These are phyloP conservation scores for Aporrectodea caliginosa DNA, from an alignment of 1,140 invertebrate species.

Conservation along the genomic window DNA sequence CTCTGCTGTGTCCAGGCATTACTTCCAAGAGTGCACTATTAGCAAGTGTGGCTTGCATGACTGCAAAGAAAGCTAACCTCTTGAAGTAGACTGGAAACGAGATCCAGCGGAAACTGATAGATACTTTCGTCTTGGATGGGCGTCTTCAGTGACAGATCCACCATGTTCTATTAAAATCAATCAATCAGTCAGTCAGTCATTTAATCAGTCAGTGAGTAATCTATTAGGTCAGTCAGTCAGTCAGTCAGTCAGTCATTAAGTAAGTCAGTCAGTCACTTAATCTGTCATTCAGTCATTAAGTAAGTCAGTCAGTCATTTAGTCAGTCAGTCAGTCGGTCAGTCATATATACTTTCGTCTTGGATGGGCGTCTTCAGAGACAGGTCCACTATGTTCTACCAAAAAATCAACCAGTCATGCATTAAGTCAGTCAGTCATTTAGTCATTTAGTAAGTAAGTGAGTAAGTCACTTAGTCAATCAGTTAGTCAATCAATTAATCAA, in stretches of 20 bases:
- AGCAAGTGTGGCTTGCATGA: no score
- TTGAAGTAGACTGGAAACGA: slow-evolving; percentile 68
- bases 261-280: slow-evolving; percentile 18
- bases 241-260: slow-evolving; percentile 19
- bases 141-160: slow-evolving; percentile 72
- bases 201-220: not conserved
- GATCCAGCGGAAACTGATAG: slow-evolving; percentile 69
- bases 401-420: not conserved
- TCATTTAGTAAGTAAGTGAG: slow-evolving; percentile 5
- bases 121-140: slow-evolving; percentile 76
- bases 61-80: slow-evolving; percentile 60
- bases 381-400: slow-evolving; percentile 71
- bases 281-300: slow-evolving; percentile 4
- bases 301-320: slow-evolving; percentile 8
- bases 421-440: not conserved
- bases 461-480: slow-evolving; percentile 12
- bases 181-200: not conserved
- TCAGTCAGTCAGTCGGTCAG: slow-evolving; percentile 58
- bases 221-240: slow-evolving; percentile 5
- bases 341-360: slow-evolving; percentile 74
- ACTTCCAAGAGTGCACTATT: no score
- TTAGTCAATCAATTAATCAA: slow-evolving; percentile 15
- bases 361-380: slow-evolving; percentile 71
- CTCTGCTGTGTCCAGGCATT: no score
- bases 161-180: slow-evolving; percentile 64